Conservation (phyloP, 53 echinoderm and acorn worm genomes). For the Glandiceps talaboti region DNA sequence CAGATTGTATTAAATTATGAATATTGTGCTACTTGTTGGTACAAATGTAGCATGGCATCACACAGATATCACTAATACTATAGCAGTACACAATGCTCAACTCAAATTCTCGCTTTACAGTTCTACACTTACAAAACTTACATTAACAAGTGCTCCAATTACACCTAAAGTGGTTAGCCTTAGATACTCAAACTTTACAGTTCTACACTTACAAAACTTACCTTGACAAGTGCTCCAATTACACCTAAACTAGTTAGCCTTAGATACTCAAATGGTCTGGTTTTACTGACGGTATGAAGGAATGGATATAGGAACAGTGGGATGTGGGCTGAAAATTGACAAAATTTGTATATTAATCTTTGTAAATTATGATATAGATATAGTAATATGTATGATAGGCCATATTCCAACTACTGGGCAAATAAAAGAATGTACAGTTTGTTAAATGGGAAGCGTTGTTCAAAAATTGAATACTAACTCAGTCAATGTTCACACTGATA, state of each 20-base stretch:
- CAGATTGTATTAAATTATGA: too few species aligned
- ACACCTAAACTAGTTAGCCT: conserved; percentile 85
- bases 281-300: conserved; percentile 96
- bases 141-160: conserved; percentile 95
- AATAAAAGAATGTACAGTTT: not conserved
- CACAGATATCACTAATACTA: too few species aligned
- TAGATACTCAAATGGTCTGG: conserved; percentile 92
- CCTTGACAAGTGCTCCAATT: conserved; percentile 95
- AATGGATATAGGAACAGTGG: conserved; percentile 93
- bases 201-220: conserved; percentile 10
- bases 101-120: too few species aligned
- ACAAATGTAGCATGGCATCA: too few species aligned
- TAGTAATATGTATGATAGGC: too few species aligned
- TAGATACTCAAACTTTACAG: conserved; percentile 51
- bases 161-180: conserved; percentile 84
- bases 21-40: too few species aligned
- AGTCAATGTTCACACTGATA: too few species aligned
- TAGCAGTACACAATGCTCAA: not conserved
- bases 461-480: not conserved
- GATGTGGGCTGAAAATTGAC: conserved; percentile 68
- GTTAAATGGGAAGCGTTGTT: too few species aligned
- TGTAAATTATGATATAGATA: not conserved
- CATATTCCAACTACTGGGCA: too few species aligned
- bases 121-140: too few species aligned
- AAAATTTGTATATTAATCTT: not conserved